Base-by-base conservation (phyloP, 2,888 invertebrate species). In the Athripsodes cinereus region DNA sequence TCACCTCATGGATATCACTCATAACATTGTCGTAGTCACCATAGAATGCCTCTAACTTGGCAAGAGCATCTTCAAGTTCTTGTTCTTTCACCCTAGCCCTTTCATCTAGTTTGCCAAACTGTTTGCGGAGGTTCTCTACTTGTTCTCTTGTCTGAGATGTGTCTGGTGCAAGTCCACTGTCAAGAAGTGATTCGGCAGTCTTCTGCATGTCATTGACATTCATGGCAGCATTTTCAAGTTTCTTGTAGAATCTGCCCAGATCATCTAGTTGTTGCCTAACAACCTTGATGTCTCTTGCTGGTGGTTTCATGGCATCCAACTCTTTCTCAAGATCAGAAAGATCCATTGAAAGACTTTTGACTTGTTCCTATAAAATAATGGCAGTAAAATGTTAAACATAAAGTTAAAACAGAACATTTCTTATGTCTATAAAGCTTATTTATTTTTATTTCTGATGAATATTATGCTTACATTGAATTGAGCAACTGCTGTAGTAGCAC, bases 211-310 rank as follows among this genome's bases (percentile, higher is more conserved):
- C 85, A 1, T 81, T 82, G 1, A 89, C 79, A 52, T 84, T 76
- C 61, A 84, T 86, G 1, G 84, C 81, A 0, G 87, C 81, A 22
- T 81, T 81, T 66, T 83, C 85, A 64, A 92, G 71, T 62, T 86
- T 85, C 62, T 79, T 81, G 66, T 87, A 81, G 52, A 89, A 80
- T 55, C 80, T 80, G 18, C 2, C 76, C 76, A 92, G 81, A 67
- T 96, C 92, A 57, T 93, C 89, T 47, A 93, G 80, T 74, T 97
- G 97, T 5, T 77, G 80, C 22, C 87, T 82, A 0, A 97, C 89
- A 0, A 86, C 85, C 70, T 92, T 90, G 48, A 94, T 82, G 70
- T 96, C 96, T 18, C 96, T 82, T 1, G 87, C 95, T 0, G 94
- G 87, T 0, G 96, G 88, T 68, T 88, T 87, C 83, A 96, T 89